phyloP scores from a whole-genome alignment of 1,140 invertebrate genomes.

The Atta cephalotes region DNA sequence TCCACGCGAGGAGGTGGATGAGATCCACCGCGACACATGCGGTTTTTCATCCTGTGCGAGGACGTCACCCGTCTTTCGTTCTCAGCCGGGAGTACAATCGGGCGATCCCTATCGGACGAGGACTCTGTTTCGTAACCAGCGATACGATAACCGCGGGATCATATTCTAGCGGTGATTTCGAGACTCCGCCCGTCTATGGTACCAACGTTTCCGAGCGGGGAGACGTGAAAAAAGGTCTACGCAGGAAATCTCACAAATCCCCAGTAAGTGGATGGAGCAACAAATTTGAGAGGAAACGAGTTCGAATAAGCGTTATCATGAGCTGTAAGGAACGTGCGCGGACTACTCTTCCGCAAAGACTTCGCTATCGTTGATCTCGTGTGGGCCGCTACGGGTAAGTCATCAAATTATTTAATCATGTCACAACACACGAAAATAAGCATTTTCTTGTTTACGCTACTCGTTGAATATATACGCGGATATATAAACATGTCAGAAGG shows the following conservation, averaged over 20 bases:
- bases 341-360: constrained; percentile 73
- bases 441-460: no score
- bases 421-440: neutral
- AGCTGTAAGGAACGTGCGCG: constrained; percentile 75
- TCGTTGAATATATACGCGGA: neutral
- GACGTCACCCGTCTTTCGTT: constrained; percentile 26
- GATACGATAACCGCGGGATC: constrained; percentile 10
- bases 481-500: neutral
- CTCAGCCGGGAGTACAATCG: constrained; percentile 21
- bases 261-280: constrained; percentile 60
- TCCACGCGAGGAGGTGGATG: constrained; percentile 68
- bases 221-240: neutral
- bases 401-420: constrained; percentile 3
- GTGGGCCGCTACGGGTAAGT: constrained; percentile 79
- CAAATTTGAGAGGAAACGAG: constrained; percentile 12
- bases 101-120: constrained; percentile 29
- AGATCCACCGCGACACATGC: constrained; percentile 50
- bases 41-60: constrained; percentile 55
- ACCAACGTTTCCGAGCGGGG: neutral
- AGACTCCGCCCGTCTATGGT: neutral
- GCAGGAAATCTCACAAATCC: neutral
- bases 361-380: constrained; percentile 74
- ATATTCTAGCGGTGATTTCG: neutral
- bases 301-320: constrained; percentile 67
- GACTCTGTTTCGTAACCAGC: constrained; percentile 27